Evolutionary conservation across 2,888 invertebrate species (phyloP), one percentile per base, ranked within the genome.

Genomic region (Sussaba pulchella): DNA sequence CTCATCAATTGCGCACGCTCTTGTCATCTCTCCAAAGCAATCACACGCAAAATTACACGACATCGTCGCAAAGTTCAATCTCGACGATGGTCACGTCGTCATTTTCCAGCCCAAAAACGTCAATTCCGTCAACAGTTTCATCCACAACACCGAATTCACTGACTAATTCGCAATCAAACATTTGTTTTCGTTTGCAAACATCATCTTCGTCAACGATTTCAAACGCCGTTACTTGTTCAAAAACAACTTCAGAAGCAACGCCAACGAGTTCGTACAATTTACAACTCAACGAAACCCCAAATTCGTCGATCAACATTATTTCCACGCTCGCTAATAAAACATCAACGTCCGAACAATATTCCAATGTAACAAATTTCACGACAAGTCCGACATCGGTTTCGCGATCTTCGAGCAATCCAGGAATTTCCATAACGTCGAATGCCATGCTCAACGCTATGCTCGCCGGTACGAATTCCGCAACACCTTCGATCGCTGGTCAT

Each of bases 1-100:
- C 95, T 0, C 95, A 95, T 89, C 96, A 95, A 86, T 88, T 95
- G 57, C 92, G 95, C 41, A 94, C 94, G 4, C 93, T 96, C 61
- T 93, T 96, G 90, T 95, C 96, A 0, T 95, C 95, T 0, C 88
- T 95, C 36, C 95, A 94, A 78, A 93, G 94, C 0, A 93, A 94
- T 41, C 86, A 90, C 71, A 83, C 90, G 0, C 91, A 90, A 47
- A 87, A 86, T 45, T 90, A 87, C 19, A 94, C 95, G 82, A 92
- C 92, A 1, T 93, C 94, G 41, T 89, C 93, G 52, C 93, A 94
- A 83, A 92, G 93, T 14, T 90, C 92, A 36, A 85, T 92, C 69
- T 88, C 92, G 0, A 92, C 93, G 0, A 91, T 93, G 72, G 92
- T 94, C 1, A 92, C 94, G 57, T 93, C 95, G 72, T 94, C 94